Evolutionary conservation across 1,140 invertebrate genomes (phyloP), one percentile per base, ranked within the genome.

Genomic region (Drosophila virilis): DNA sequence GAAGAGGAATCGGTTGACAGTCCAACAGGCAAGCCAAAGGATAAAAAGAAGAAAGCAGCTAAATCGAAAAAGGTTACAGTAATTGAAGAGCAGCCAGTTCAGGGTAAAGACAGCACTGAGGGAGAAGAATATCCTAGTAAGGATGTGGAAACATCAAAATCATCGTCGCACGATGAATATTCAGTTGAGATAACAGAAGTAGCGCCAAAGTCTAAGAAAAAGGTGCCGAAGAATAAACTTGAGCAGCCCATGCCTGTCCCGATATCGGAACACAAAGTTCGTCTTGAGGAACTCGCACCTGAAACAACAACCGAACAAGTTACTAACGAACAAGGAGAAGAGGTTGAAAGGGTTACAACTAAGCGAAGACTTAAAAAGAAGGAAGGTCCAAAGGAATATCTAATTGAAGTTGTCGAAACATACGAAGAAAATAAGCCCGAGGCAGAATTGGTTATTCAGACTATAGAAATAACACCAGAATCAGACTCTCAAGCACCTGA

Each of bases 281-380:
- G 78, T 10, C 66, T 92, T 59, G 90, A 93, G 76, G 93, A 93
- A 68, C 35, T 82, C 5, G 71, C 80, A 4, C 86, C 92, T 17
- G 91, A 91, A 77, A 76, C 65, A 50, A 38, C 58, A 45, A 74
- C 57, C 0, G 78, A 88, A 22, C 55, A 93, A 83, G 64, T 93
- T 4, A 42, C 75, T 32, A 80, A 91, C 12, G 93, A 93, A 43
- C 93, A 92, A 6, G 83, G 92, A 6, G 75, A 81, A 12, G 70
- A 80, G 51, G 62, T 84, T 1, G 79, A 78, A 79, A 91, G 80
- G 42, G 78, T 79, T 17, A 88, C 67, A 9, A 82, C 80, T 6
- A 92, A 88, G 37, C 65, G 88, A 6, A 91, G 64, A 38, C 73
- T 92, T 3, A 92, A 91, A 32, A 91, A 91, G 57, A 80, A 80